Base-by-base conservation (phyloP, 2,113 vertebrate species). In the Lathamus discolor region DNA sequence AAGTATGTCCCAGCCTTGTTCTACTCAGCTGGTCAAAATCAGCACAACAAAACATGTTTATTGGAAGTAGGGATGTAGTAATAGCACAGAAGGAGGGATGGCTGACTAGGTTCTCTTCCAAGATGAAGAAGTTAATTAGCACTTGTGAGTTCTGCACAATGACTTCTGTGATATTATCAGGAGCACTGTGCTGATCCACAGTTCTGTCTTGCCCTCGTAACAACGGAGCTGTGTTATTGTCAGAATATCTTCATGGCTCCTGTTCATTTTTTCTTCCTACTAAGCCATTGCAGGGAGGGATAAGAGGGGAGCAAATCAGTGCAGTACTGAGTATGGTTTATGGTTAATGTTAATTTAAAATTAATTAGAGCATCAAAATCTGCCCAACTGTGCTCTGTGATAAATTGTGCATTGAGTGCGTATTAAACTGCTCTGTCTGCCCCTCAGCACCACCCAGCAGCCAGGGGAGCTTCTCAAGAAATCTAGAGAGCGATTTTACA, bases 381-480 rank as follows among this genome's bases (percentile, higher is more conserved):
- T 2, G 13, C 41, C 46, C 63, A 70, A 3, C 41, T 88, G 55
- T 0, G 0, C 74, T 91, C 79, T 91, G 24, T 83, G 78, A 72
- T 63, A 66, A 67, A 62, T 28, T 14, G 49, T 29, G 82, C 2
- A n/a, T 69, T 91, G 90, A 17, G 52, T 27, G 24, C 49, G 44
- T 83, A 29, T 72, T 92, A 57, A 87, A 59, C 28, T 76, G 59
- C 28, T 29, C 13, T 52, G 55, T 17, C 54, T 83, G 59, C 54
- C 19, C 54, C 19, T 41, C 48, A 15, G 77, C 75, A 37, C 11
- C 19, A 17, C 25, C 48, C 51, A 57, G 69, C 67, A 67, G 51
- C 18, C 1, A 2, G 29, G 39, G 20, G 31, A 39, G 37, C 5
- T 67, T 25, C 44, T 55, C 59, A 3, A 0, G 0, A 49, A 68